A percentile compares a stretch with the other conserved stretches of the same genome.
Evolutionary conservation across 1,140 invertebrate species (phyloP).

Genomic region (Drosophila rufa): DNA sequence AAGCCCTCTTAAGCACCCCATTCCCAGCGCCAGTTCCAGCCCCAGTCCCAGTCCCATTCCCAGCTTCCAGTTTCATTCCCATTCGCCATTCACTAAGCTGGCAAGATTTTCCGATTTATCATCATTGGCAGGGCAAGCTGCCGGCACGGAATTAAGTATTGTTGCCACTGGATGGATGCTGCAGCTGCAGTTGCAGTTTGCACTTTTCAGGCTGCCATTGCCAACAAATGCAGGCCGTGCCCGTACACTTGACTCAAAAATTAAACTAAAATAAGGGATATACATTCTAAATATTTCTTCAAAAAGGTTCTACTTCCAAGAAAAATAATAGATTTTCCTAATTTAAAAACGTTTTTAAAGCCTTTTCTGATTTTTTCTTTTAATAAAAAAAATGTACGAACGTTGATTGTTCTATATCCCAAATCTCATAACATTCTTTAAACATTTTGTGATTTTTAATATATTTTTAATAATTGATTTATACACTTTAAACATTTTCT

Average conservation of each 20-base stretch:
- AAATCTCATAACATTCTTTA: too few relatives aligned
- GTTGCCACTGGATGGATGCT: conserved; percentile 45
- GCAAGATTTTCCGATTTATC: conserved; percentile 80
- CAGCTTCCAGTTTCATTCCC: neutral
- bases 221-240: conserved; percentile 5
- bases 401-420: too few relatives aligned
- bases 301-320: neutral
- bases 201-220: conserved; percentile 8
- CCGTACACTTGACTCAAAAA: neutral
- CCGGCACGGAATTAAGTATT: conserved; percentile 76
- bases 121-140: conserved; percentile 76
- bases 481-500: too few relatives aligned
- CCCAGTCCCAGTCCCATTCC: neutral
- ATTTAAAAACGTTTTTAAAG: neutral
- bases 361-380: too few relatives aligned
- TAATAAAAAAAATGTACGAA: too few relatives aligned
- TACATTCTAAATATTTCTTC: neutral
- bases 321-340: fast-evolving
- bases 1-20: conserved; percentile 34
- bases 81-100: conserved; percentile 59
- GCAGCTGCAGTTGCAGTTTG: conserved; percentile 26
- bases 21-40: neutral
- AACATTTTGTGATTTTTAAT: too few relatives aligned
- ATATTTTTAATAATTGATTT: too few relatives aligned
- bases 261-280: neutral